Base-by-base conservation (phyloP, 1,140 invertebrate genomes). In the Cyclargus thomasi region DNA sequence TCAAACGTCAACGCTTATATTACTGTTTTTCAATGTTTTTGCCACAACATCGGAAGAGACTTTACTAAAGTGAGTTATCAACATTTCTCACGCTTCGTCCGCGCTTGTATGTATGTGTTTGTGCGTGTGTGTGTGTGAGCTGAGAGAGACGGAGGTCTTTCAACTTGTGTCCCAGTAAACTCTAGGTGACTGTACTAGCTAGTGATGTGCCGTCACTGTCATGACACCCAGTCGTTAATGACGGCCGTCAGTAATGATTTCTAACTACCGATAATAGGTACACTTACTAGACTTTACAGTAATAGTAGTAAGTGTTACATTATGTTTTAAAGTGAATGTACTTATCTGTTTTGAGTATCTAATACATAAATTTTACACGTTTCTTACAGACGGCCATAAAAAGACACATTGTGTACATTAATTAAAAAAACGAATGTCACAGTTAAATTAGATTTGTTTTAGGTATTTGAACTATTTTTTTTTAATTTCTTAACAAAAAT, bases 81-180 rank as follows among this genome's bases (percentile, higher is more conserved):
- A 85, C 83, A 86, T 86, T 89, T 89, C 86, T 89, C 86, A 87
- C 85, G 86, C 81, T 88, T 82, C 67, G 75, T 77, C 78, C 73
- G 67, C 73, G 74, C 72, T 76, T 72, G 84, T 86, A 81, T 86
- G 86, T 72, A 82, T 82, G 79, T 69, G 80, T 73, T 75, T 79
- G 81, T 78, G 81, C 75, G 77, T 21, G 23, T 79, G 85, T 88
- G 86, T 86, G 85, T 63, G 86, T 67, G 78, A 75, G 85, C 77
- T 82, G 78, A 86, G 85, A 87, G 78, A 75, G 78, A 84, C n/a
- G n/a, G 82, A 55, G 53, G 86, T 87, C 86, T 71, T 90, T 90
- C 85, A 88, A 86, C 87, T 90, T 88, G 82, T 90, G 87, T 84
- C 87, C 87, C 81, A 90, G 85, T 90, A 88, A 90, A 90, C 87